Evolutionary conservation across 2,888 invertebrate species (phyloP).

Genomic region (Carpatolechia fugitivella): DNA sequence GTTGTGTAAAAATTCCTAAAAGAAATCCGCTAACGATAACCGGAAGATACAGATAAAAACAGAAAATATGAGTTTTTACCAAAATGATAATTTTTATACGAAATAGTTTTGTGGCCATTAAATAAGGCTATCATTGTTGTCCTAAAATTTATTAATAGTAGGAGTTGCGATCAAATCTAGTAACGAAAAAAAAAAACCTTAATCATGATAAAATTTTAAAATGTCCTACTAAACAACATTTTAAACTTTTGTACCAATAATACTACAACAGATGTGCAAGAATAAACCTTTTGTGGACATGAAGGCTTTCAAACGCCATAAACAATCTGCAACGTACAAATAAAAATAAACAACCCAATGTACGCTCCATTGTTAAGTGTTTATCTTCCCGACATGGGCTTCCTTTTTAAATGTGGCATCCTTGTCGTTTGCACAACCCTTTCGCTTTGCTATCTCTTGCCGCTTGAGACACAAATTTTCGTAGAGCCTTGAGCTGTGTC

Average conservation of each 20-base stretch:
- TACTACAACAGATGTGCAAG: no score
- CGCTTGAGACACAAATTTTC: conserved; percentile 31
- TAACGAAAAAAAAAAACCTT: no score
- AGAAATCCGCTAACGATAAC: neutral
- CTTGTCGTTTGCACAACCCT: neutral
- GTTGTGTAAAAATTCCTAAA: no score
- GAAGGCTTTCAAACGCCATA: neutral
- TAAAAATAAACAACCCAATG: conserved; percentile 3
- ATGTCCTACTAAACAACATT: no score
- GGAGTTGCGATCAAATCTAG: no score
- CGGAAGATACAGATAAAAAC: neutral
- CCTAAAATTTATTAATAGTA: no score
- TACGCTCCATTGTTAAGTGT: conserved; percentile 3
- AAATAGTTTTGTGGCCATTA: no score
- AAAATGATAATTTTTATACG: no score
- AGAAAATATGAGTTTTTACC: neutral
- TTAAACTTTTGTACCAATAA: no score
- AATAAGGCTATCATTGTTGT: no score
- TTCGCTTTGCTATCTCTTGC: conserved; percentile 22
- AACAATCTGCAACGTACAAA: neutral
- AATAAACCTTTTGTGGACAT: no score
- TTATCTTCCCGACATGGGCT: conserved; percentile 1
- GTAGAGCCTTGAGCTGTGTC: conserved; percentile 26
- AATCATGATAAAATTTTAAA: no score
- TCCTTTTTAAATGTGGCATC: neutral